phyloP scores from a whole-genome alignment of 1,140 invertebrate species.

The Octopus sinensis region DNA sequence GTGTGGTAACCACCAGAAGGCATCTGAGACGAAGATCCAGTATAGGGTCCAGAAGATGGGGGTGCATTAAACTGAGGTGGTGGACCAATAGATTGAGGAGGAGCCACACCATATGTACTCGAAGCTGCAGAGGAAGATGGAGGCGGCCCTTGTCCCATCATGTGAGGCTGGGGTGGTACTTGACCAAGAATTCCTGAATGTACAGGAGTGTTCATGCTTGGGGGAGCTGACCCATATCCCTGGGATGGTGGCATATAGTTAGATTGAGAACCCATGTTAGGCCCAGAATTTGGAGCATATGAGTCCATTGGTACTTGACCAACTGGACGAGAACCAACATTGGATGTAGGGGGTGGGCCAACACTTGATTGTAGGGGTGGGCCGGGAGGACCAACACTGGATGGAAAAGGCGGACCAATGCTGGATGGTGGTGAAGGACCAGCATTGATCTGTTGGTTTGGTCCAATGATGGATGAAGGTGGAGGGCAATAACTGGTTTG shows the following conservation, averaged over 20 bases:
- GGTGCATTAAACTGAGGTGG: constrained; percentile 34
- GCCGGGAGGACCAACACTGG: not conserved
- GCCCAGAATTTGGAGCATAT: constrained; percentile 11
- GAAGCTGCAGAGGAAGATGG: constrained; percentile 14
- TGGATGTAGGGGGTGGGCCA: constrained; percentile 17
- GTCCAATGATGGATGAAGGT: not conserved
- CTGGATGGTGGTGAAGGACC: not conserved
- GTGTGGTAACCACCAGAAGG: constrained; percentile 16
- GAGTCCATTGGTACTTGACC: not conserved
- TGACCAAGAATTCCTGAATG: constrained; percentile 10
- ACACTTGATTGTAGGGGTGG: not conserved
- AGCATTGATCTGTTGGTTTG: not conserved
- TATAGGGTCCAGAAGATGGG: constrained; percentile 36
- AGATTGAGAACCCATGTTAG: constrained; percentile 19
- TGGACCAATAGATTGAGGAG: constrained; percentile 22
- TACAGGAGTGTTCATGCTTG: not conserved
- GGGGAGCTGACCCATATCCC: not conserved
- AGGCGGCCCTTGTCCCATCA: constrained; percentile 23
- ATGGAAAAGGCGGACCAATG: constrained; percentile 10
- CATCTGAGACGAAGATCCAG: constrained; percentile 30
- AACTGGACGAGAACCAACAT: not conserved
- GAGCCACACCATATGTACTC: constrained; percentile 20
- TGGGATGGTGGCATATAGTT: constrained; percentile 37
- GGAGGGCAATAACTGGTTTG: not conserved
- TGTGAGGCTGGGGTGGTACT: constrained; percentile 25